Conservation (phyloP, 2,113 vertebrate genomes). For the Atlantisia rogersi region DNA sequence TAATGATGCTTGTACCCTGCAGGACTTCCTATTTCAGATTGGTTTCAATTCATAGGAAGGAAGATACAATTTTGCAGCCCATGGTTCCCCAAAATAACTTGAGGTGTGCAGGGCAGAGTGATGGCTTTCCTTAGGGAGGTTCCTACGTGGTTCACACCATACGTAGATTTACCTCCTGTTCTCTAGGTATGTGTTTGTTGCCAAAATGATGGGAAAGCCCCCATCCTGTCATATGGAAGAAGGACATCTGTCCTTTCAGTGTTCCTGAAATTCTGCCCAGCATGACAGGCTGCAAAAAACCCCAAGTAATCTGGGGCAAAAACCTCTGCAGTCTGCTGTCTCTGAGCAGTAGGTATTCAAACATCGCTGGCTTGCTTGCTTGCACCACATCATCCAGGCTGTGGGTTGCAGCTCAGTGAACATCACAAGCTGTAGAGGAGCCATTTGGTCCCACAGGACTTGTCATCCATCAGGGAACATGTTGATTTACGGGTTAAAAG, state of each 20-base stretch:
- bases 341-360: not conserved
- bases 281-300: no score
- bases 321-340: not conserved
- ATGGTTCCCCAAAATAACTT: not conserved
- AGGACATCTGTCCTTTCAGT: not conserved
- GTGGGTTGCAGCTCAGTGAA: not conserved
- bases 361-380: not conserved
- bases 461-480: fast-evolving
- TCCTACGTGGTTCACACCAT: not conserved
- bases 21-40: not conserved
- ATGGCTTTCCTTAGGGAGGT: not conserved
- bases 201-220: not conserved
- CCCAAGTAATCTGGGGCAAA: not conserved
- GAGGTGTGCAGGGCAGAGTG: not conserved
- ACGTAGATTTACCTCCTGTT: not conserved
- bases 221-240: not conserved
- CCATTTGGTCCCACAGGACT: not conserved
- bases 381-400: not conserved
- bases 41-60: not conserved
- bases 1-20: not conserved
- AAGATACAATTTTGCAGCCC: not conserved
- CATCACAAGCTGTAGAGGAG: not conserved
- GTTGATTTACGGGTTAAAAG: not conserved
- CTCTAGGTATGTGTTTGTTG: not conserved
- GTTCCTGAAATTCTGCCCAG: not conserved